These are phyloP conservation scores for Calameuta idolon DNA, from an alignment of 2,888 invertebrate species.

Conservation along the genomic window DNA sequence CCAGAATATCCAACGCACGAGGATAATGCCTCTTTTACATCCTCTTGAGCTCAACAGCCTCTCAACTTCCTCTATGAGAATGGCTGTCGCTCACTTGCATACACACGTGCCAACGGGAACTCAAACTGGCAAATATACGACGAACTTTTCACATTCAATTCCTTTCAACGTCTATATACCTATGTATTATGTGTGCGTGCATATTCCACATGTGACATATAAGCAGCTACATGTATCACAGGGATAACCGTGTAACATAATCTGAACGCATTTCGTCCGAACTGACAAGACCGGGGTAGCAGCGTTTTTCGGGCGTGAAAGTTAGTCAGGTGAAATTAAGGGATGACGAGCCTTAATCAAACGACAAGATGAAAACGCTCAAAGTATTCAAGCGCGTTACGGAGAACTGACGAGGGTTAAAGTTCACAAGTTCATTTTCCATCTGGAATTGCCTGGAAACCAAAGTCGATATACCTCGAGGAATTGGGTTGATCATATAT, in stretches of 20 bases:
- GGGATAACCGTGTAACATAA: not conserved
- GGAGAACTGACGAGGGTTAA: not conserved
- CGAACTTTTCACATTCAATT: not conserved
- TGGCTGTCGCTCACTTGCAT: not conserved
- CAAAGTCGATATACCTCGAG: not conserved
- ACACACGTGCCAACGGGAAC: not conserved
- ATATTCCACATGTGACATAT: not conserved
- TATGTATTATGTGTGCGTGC: not conserved
- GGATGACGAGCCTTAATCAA: not conserved
- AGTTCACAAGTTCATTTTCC: not conserved
- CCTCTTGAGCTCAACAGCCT: slow-evolving; percentile 13
- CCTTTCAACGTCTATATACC: not conserved
- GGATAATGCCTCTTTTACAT: slow-evolving; percentile 15
- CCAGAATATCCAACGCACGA: not conserved
- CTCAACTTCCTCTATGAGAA: slow-evolving; percentile 9
- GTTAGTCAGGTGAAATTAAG: not conserved
- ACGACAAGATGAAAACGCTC: not conserved
- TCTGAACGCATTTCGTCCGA: not conserved
- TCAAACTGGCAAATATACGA: not conserved
- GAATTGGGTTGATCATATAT: not conserved
- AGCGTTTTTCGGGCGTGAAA: not conserved
- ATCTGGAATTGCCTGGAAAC: not conserved
- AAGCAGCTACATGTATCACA: not conserved
- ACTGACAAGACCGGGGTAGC: not conserved
- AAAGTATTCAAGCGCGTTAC: not conserved